Conservation (phyloP, 2,113 vertebrate species). For the Apus apus region DNA sequence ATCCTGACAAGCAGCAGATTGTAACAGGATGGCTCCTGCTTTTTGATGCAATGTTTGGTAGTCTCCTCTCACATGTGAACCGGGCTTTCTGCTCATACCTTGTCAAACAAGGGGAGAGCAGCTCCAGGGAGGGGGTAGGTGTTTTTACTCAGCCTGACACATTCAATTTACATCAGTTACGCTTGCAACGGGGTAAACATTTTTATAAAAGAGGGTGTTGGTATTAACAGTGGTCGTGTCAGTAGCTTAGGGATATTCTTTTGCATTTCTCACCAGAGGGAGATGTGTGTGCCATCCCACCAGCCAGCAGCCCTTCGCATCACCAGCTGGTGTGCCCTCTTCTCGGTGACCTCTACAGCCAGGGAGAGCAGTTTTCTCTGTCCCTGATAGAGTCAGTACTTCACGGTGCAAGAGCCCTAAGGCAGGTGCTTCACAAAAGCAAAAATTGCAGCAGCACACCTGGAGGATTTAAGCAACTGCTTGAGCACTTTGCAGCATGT, state of each 20-base stretch:
- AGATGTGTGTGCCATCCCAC: accelerated
- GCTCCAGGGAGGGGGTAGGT: background rate
- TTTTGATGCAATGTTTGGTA: slow-evolving; percentile 52
- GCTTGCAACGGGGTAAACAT: slow-evolving; percentile 20
- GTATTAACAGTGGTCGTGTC: background rate
- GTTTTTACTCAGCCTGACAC: slow-evolving; percentile 28
- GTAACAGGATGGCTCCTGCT: slow-evolving; percentile 52
- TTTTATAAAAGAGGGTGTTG: slow-evolving; percentile 7
- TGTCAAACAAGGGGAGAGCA: slow-evolving; percentile 30
- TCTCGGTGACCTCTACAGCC: background rate
- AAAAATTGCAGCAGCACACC: background rate
- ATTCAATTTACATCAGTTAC: slow-evolving; percentile 34
- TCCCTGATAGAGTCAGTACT: background rate
- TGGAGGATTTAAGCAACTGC: background rate
- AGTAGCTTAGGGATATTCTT: background rate
- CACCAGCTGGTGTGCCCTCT: accelerated
- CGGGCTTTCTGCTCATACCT: slow-evolving; percentile 41
- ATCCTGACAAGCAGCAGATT: slow-evolving; percentile 70
- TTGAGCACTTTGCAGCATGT: background rate
- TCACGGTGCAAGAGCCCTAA: background rate
- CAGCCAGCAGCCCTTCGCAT: background rate
- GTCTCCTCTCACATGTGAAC: background rate
- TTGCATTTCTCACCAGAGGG: background rate
- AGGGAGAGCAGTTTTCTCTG: background rate
- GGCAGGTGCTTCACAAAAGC: background rate